Percentiles rank a stretch among this genome's conserved stretches.
Evolutionary conservation across 2,797 vertebrate species (phyloP).

Genomic region (Gephyroberyx darwinii): DNA sequence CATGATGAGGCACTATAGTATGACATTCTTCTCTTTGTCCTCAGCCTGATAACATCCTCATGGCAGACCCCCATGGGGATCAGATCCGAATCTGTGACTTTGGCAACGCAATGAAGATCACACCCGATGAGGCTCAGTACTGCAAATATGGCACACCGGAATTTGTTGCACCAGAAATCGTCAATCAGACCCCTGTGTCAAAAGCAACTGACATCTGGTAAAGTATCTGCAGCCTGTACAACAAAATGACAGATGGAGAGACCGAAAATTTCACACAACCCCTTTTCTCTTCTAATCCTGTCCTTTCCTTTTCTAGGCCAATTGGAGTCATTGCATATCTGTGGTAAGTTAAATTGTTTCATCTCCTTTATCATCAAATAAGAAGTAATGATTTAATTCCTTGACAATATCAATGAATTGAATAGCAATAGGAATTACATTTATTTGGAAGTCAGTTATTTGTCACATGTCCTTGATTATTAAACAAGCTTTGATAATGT

Average conservation of each 20-base stretch:
- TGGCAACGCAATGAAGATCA: slow-evolving; percentile 89
- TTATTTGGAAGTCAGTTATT: not conserved
- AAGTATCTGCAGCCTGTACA: not conserved
- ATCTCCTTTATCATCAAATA: slow-evolving; percentile 1
- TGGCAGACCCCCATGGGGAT: slow-evolving; percentile 87
- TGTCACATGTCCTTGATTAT: not conserved
- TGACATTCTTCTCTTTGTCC: slow-evolving; percentile 17
- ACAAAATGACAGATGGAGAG: not conserved
- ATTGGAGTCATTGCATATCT: slow-evolving; percentile 93
- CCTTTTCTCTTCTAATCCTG: slow-evolving; percentile 13
- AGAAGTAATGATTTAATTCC: not conserved
- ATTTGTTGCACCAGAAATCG: slow-evolving; percentile 96
- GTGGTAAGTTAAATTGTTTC: slow-evolving; percentile 83
- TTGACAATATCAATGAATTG: not conserved
- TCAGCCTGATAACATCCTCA: slow-evolving; percentile 96
- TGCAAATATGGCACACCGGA: slow-evolving; percentile 97
- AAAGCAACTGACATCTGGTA: slow-evolving; percentile 96
- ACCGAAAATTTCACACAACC: not conserved
- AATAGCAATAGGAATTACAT: too few species aligned
- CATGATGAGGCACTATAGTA: not conserved
- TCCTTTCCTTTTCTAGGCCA: slow-evolving; percentile 81
- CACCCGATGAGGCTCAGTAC: slow-evolving; percentile 88
- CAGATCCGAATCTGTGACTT: slow-evolving; percentile 96
- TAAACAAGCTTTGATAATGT: not conserved
- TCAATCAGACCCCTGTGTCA: slow-evolving; percentile 94